These are phyloP conservation scores for Arenaria interpres DNA, from an alignment of 2,113 vertebrate species.

Conservation along the genomic window DNA sequence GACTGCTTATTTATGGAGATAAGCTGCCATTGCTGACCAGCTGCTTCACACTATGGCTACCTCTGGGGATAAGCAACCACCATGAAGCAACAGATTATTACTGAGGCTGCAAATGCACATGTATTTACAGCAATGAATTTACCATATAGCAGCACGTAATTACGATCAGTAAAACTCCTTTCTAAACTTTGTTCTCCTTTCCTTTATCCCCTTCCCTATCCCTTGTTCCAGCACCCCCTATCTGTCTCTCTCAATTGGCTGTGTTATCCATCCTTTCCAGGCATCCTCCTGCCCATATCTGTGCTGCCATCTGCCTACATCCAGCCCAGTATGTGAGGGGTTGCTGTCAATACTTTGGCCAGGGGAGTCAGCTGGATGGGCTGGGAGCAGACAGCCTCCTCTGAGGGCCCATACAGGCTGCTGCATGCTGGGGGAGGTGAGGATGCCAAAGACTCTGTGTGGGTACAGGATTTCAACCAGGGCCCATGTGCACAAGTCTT, in stretches of 20 bases:
- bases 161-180: neutral
- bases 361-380: neutral
- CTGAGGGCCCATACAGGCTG: accelerated
- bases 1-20: neutral
- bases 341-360: neutral
- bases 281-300: neutral
- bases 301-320: neutral
- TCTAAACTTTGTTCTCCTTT: neutral
- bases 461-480: neutral
- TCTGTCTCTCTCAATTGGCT: neutral
- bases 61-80: neutral
- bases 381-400: accelerated
- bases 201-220: neutral
- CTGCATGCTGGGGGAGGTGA: neutral
- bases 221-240: neutral
- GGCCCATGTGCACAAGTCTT: neutral
- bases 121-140: neutral
- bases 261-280: neutral
- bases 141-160: neutral
- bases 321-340: accelerated
- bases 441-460: accelerated
- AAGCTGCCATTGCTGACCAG: neutral
- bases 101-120: neutral
- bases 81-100: neutral
- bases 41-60: neutral